Base-by-base conservation (phyloP, 2,797 vertebrate species). In the Allobates femoralis region DNA sequence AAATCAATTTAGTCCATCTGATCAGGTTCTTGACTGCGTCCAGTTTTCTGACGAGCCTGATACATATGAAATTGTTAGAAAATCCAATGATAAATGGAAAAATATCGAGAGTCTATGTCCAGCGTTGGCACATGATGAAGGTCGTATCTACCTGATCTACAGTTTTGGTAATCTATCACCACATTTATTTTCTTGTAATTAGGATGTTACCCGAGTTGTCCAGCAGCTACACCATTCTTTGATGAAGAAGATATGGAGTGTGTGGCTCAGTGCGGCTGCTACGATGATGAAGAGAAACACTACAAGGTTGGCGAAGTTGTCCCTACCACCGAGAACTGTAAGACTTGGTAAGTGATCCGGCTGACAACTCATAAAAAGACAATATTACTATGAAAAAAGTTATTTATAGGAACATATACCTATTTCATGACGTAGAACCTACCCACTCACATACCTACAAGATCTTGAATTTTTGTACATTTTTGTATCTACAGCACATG, bases 181-280 rank as follows among this genome's bases (percentile, higher is more conserved):
- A 32, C 8, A 11, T n/a, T 28, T 50, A 41, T 21, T 28, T 34
- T 79, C 32, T 46, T 37, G 26, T 37, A 21, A 23, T 32, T 0
- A 99, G 98, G 98, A 50, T 99, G 97, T 90, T 99, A 99, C 91
- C 97, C 98, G 82, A 90, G 94, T 8, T 99, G 98, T 89, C 96
- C 97, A 23, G 79, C 90, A 1, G 86, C 86, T 8, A 83, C 94
- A 0, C 95, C 97, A 15, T 96, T 95, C 92, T 98, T 98, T 87
- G 94, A 99, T 85, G 97, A 99, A 91, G 96, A 97, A 83, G 89
- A 64, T 4, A 96, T 95, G 94, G 89, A 87, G 0, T 96, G 95
- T 73, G 93, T 96, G 79, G 76, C 93, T 30, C 19, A 90, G 0
- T 98, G 96, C 89, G 95, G 95, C 4, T 97, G 93, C 86, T 98